phyloP scores from a whole-genome alignment of 2,113 vertebrate species.

The Petromus typicus region DNA sequence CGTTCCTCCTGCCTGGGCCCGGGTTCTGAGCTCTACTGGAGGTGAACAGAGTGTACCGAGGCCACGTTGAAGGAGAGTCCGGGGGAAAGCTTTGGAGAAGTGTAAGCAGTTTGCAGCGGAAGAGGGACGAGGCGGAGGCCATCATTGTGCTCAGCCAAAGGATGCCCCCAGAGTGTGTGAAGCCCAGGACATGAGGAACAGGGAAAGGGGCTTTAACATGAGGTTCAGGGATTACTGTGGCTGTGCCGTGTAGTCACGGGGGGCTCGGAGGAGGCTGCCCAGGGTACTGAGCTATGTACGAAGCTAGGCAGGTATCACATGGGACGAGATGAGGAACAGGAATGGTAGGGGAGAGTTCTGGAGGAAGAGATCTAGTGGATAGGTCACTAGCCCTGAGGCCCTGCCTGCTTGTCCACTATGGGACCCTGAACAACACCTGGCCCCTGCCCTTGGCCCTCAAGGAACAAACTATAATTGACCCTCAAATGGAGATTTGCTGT shows the following conservation, averaged over 20 bases:
- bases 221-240: not conserved
- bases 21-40: not conserved
- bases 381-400: too few species aligned
- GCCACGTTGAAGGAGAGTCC: not conserved
- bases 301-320: not conserved
- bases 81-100: not conserved
- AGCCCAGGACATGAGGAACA: not conserved
- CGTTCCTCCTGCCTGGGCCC: not conserved
- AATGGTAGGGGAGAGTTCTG: not conserved
- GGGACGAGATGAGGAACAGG: not conserved
- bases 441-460: not conserved
- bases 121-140: not conserved
- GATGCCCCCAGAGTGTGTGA: fast-evolving
- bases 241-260: fast-evolving
- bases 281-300: not conserved
- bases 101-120: not conserved
- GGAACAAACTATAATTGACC: not conserved
- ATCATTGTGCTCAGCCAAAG: not conserved
- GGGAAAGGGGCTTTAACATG: not conserved
- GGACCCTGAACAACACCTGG: not conserved
- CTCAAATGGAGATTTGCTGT: not conserved
- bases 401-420: not conserved
- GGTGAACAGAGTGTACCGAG: fast-evolving
- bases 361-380: not conserved
- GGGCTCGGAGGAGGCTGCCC: not conserved